These are phyloP conservation scores for Thereva nobilitata DNA, from an alignment of 2,888 invertebrate species.

Conservation along the genomic window DNA sequence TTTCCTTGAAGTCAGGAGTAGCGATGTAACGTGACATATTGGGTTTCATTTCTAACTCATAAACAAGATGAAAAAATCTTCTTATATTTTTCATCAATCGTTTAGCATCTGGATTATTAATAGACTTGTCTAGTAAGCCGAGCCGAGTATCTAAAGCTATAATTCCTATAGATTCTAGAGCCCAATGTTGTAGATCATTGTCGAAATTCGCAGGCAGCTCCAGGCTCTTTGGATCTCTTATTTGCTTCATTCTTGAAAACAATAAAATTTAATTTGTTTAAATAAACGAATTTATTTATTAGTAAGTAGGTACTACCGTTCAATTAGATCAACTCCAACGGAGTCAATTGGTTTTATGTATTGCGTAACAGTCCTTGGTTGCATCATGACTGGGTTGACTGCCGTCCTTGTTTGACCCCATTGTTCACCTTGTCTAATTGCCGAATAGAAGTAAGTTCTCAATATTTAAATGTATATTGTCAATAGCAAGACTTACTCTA, in stretches of 20 bases:
- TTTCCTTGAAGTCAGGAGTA: constrained; percentile 49
- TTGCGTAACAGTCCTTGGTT: constrained; percentile 62
- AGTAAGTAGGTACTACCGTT: constrained; percentile 44
- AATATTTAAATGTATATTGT: too few relatives aligned
- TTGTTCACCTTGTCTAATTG: constrained; percentile 54
- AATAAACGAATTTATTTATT: neutral
- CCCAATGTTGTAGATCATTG: constrained; percentile 63
- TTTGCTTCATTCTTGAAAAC: constrained; percentile 50
- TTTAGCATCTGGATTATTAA: constrained; percentile 42
- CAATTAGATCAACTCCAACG: constrained; percentile 55
- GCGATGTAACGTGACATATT: constrained; percentile 51
- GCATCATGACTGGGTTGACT: constrained; percentile 67
- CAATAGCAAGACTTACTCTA: neutral
- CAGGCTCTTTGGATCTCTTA: constrained; percentile 46
- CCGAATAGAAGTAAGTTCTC: neutral
- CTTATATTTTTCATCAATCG: constrained; percentile 35
- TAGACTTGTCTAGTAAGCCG: constrained; percentile 45
- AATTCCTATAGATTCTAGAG: constrained; percentile 61
- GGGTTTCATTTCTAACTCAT: constrained; percentile 51
- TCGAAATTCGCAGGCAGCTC: constrained; percentile 51
- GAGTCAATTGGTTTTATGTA: constrained; percentile 60
- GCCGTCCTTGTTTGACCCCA: constrained; percentile 69
- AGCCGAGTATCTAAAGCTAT: constrained; percentile 57
- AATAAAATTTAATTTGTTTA: neutral
- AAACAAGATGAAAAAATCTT: constrained; percentile 34